phyloP scores from a whole-genome alignment of 2,113 vertebrate genomes.

The Melanotaenia duboulayi region DNA sequence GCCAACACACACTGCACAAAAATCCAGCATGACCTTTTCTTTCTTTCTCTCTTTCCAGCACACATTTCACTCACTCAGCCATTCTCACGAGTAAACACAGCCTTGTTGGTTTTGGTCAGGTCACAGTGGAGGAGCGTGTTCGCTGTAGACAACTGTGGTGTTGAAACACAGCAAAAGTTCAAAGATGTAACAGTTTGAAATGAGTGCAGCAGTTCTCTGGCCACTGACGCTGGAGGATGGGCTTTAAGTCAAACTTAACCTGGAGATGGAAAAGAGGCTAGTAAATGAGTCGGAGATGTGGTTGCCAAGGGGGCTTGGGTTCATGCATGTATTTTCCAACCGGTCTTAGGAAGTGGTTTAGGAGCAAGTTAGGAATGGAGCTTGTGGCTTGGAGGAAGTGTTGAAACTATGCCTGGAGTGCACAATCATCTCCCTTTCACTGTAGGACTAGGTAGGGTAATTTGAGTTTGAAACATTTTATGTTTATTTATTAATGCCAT shows the following conservation, averaged over 20 bases:
- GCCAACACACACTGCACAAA: slow-evolving; percentile 45
- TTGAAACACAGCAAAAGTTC: slow-evolving; percentile 51
- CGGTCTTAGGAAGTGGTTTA: slow-evolving; percentile 53
- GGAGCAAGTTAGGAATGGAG: slow-evolving; percentile 42
- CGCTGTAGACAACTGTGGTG: slow-evolving; percentile 25
- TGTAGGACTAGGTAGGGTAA: neutral
- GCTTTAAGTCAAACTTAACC: slow-evolving; percentile 57
- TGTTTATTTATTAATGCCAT: neutral
- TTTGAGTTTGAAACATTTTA: neutral
- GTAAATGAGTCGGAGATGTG: slow-evolving; percentile 19
- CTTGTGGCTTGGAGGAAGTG: slow-evolving; percentile 43
- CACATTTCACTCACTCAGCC: slow-evolving; percentile 45
- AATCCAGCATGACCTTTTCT: slow-evolving; percentile 40
- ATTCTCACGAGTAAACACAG: slow-evolving; percentile 25
- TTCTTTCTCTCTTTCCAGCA: slow-evolving; percentile 16
- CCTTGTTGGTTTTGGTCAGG: slow-evolving; percentile 56
- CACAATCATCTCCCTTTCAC: slow-evolving; percentile 28
- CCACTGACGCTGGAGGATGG: slow-evolving; percentile 42
- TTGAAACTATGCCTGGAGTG: slow-evolving; percentile 32
- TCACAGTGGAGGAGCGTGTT: slow-evolving; percentile 28
- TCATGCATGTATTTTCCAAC: slow-evolving; percentile 42
- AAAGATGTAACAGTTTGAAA: slow-evolving; percentile 36
- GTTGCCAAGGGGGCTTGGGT: slow-evolving; percentile 23
- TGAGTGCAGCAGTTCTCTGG: slow-evolving; percentile 22
- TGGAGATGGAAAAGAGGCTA: slow-evolving; percentile 34